Base-by-base conservation (phyloP, 2,888 invertebrate species). In the Agrilus mali region DNA sequence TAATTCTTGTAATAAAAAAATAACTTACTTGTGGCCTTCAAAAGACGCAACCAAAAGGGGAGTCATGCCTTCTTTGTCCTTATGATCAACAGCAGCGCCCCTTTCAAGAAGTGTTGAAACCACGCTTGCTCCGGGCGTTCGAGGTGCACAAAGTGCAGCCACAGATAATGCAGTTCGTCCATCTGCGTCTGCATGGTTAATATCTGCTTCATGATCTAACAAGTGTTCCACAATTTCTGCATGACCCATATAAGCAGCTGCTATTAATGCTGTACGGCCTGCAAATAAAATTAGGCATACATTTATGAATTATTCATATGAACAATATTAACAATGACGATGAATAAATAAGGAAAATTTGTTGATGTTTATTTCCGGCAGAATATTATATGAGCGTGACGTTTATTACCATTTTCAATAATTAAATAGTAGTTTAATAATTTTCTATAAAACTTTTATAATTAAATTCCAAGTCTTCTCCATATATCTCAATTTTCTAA, bases 211-310 rank as follows among this genome's bases (percentile, higher is more conserved):
- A 46, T 80, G 82, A 53, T 86, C 84, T 8, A 93, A 67, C 35
- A 93, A 68, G 50, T 83, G 82, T 47, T 85, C 80, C 20, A 92
- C 90, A 48, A 92, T 90, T 57, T 88, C 87, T n/a, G 83, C 82
- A 66, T 93, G 92, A 0, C 92, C 90, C 94, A 94, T 95, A 67
- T 94, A 95, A 0, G 94, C 92, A 14, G 94, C 93, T 0, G 95
- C 95, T 50, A 95, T 86, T 36, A 95, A 72, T 0, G 95, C 90
- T 0, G 95, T 95, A 50, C 95, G 77, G 13, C 87, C 53, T 51
- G 27, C 8, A 40, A 37, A 22, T n/a, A 16, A 42, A 42, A 13
- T 14, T 8, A 32, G 12, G 13, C 22, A 10, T 27, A 27, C 27
- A 10, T 4, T 27, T 10, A 10, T 27, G 27, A 27, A 27, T 27